Base-by-base conservation (phyloP, 1,140 invertebrate species). In the Chironomus tepperi region DNA sequence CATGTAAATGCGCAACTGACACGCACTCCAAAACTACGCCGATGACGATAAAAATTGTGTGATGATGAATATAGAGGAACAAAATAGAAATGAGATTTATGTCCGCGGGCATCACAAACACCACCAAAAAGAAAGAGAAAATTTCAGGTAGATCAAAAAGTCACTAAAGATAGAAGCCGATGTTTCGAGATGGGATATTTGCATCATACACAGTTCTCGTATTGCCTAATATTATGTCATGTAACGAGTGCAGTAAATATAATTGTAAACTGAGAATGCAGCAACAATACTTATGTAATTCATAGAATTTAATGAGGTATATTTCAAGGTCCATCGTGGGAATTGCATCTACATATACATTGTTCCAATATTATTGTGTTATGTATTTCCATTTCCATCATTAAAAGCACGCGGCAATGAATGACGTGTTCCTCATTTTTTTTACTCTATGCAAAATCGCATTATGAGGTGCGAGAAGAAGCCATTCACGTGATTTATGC, bases 1-100 rank as follows among this genome's bases (percentile, higher is more conserved):
- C 65, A 70, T 70, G 65, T 70, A 70, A 70, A 70, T 70, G 65
- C 65, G 19, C 65, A 70, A 70, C 65, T 70, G 65, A 70, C 65
- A 70, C 65, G 65, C 65, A 70, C 65, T 70, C 19, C 65, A 70
- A 21, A 70, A 70, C 65, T 70, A 70, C n/a, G 16, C 65, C 9
- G 8, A 57, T 57, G 47, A 34, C 47, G n/a, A 57, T 57, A n/a
- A n/a, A n/a, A n/a, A n/a, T 57, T n/a, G 7, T 3, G 9, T 12
- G 47, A 57, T 57, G 47, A 57, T n/a, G 24, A 34, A 34, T 34
- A 34, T 2, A 34, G 5, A 34, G 5, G 24, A 34, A n/a, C n/a
- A 5, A 34, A 34, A 34, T 34, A 34, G 24, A 34, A 34, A 34
- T 5, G 24, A 34, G 24, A 34, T 1, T 34, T 34, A 5, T 34